Base-by-base conservation (phyloP, 2,797 vertebrate genomes). In the Macrochelys suwanniensis region DNA sequence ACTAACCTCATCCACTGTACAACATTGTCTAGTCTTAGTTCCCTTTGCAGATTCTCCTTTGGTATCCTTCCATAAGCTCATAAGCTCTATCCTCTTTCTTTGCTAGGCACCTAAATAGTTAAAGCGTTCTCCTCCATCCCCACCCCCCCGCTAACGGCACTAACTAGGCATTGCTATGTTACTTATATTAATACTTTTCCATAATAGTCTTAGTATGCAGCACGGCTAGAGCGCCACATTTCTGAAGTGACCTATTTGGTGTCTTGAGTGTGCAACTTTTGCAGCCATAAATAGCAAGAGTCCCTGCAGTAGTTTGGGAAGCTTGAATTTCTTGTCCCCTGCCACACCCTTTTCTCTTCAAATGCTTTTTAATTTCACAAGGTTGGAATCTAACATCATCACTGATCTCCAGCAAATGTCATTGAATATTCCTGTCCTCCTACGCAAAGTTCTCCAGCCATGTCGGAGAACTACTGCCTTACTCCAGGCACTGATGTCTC, bases 401-500 rank as follows among this genome's bases (percentile, higher is more conserved):
- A 37, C 79, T 82, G 83, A 11, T 50, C 42, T 45, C 28, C 54
- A 84, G 56, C 81, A 57, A 53, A 1, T 13, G 23, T 12, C 28
- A 31, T 33, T 6, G 16, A 54, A 17, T 47, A 50, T 2, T 90
- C 65, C 51, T 9, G 1, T 68, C n/a, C 37, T 42, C 65, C 25
- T 0, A 0, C 7, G 80, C 54, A 50, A 3, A 45, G 80, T 80
- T n/a, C 57, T 7, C 0, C 1, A 19, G 26, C 2, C 21, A 79
- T 5, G 2, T 0, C 16, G 57, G 8, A 87, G 47, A n/a, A 37
- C 5, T 23, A 0, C 0, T 6, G 8, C 4, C 47, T 93, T 9
- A 47, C 2, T 76, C 37, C 1, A 16, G 71, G 42, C 45, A 28
- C 11, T 25, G 26, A 88, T 26, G 33, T 45, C 10, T 4, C 50